Evolutionary conservation across 1,140 invertebrate genomes (phyloP).

Genomic region (Chymomyza costata): DNA sequence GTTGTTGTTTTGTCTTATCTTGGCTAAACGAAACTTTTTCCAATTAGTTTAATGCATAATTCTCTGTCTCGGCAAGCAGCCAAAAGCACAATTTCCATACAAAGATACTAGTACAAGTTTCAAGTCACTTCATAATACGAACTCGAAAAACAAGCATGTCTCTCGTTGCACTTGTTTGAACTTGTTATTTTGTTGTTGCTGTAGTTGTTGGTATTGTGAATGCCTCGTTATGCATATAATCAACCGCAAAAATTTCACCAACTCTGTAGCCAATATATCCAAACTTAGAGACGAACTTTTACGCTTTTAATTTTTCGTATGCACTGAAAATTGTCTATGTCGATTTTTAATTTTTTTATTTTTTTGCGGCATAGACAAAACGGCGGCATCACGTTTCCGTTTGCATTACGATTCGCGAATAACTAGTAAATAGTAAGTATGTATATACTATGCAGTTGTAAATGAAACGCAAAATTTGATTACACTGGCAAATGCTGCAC

Average conservation of each 20-base stretch:
- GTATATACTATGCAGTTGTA: constrained; percentile 52
- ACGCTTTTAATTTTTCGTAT: background rate
- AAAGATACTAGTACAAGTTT: constrained; percentile 14
- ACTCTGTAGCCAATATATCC: no score
- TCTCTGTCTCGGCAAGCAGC: constrained; percentile 53
- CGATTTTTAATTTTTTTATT: constrained; percentile 28
- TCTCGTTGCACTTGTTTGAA: constrained; percentile 17
- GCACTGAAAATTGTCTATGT: constrained; percentile 5
- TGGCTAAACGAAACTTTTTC: constrained; percentile 26
- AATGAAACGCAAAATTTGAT: constrained; percentile 58
- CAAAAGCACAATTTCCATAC: constrained; percentile 30
- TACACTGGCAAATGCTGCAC: constrained; percentile 36
- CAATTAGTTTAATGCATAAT: constrained; percentile 66
- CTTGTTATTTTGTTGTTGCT: constrained; percentile 10
- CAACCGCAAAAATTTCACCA: no score
- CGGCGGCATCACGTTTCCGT: constrained; percentile 37
- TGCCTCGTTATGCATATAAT: no score
- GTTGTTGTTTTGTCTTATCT: constrained; percentile 8
- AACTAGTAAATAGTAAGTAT: no score
- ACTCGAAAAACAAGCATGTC: constrained; percentile 27
- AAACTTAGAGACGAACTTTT: no score
- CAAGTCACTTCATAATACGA: constrained; percentile 49
- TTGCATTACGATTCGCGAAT: no score
- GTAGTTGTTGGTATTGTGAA: constrained; percentile 7
- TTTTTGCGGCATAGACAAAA: constrained; percentile 51